Base-by-base conservation (phyloP, 1,140 invertebrate species). In the Harlomillsia oculata region DNA sequence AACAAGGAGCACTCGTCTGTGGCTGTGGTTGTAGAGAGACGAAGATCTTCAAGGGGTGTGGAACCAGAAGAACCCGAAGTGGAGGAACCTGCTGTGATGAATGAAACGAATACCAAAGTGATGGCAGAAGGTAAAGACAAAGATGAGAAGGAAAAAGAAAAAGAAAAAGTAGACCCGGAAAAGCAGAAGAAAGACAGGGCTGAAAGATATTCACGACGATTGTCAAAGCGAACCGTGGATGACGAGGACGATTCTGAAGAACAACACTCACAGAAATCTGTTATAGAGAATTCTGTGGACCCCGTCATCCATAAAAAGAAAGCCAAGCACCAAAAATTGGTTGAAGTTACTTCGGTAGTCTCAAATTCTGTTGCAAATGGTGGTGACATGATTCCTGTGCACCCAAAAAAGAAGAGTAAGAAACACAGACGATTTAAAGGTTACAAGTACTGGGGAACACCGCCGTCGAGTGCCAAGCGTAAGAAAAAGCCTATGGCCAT, bases 31-130 rank as follows among this genome's bases (percentile, higher is more conserved):
- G 34, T 39, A 3, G 36, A 52, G 37, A 41, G 30, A 25, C 37
- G 34, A 16, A 6, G 37, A 11, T 8, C 21, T 18, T 41, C 50
- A 13, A 52, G 34, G 18, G 16, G 6, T 18, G 25, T 34, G 6
- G 72, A 72, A 14, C 72, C 74, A 62, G 72, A 72, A 61, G 71
- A 74, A 62, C 71, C 74, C 64, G 69, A 72, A 36, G 69, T 68
- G 9, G 11, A 20, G 34, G 46, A 2, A 16, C 30, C 21, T 23
- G 25, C 43, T 14, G 36, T 28, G 16, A 28, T 36, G 25, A 34
- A 58, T 14, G 52, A 36, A 29, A 28, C 28, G 14, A 23, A 18
- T 14, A 32, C 26, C 28, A 50, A 30, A 11, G 9, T 14, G 16
- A 21, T 20, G 20, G 36, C 5, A 23, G 53, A 30, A 25, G 21